A percentile compares a stretch with the other conserved stretches of the same genome.
phyloP scores from a whole-genome alignment of 2,797 vertebrate species.

The Eptatretus atami region DNA sequence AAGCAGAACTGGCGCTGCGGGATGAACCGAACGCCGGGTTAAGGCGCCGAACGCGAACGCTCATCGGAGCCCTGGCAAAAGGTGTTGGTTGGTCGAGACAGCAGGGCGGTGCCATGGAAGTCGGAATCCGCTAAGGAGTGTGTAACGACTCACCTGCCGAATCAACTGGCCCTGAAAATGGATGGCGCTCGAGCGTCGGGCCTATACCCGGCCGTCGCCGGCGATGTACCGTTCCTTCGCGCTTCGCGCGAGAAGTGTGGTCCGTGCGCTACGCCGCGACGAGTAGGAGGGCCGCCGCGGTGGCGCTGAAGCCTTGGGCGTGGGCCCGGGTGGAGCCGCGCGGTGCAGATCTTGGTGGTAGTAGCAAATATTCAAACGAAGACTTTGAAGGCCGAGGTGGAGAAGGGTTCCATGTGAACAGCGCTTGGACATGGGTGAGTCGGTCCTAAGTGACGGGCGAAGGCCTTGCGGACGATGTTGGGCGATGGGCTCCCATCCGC shows the following conservation, averaged over 20 bases:
- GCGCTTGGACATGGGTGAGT: too few species aligned
- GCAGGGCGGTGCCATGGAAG: slow-evolving; percentile 12
- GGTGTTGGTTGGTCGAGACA: slow-evolving; percentile 12
- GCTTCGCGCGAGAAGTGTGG: too few species aligned
- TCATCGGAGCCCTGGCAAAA: too few species aligned
- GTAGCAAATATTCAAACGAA: slow-evolving; percentile 6
- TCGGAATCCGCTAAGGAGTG: slow-evolving; percentile 11
- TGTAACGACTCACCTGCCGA: slow-evolving; percentile 9
- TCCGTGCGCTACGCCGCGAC: too few species aligned
- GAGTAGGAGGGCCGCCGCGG: too few species aligned
- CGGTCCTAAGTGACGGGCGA: not conserved
- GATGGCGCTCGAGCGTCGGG: not conserved
- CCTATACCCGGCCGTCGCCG: slow-evolving; percentile 6
- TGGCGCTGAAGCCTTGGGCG: not conserved
- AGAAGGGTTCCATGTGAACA: too few species aligned
- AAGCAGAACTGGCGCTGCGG: too few species aligned
- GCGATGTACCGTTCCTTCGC: not conserved
- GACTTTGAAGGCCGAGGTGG: too few species aligned
- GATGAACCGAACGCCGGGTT: too few species aligned
- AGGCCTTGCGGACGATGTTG: too few species aligned
- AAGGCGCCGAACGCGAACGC: too few species aligned
- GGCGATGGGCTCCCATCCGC: not conserved
- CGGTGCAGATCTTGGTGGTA: slow-evolving; percentile 6
- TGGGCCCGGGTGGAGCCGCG: not conserved
- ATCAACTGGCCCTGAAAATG: slow-evolving; percentile 11